phyloP scores from a whole-genome alignment of 1,140 invertebrate species.

The Heliconius nattereri region DNA sequence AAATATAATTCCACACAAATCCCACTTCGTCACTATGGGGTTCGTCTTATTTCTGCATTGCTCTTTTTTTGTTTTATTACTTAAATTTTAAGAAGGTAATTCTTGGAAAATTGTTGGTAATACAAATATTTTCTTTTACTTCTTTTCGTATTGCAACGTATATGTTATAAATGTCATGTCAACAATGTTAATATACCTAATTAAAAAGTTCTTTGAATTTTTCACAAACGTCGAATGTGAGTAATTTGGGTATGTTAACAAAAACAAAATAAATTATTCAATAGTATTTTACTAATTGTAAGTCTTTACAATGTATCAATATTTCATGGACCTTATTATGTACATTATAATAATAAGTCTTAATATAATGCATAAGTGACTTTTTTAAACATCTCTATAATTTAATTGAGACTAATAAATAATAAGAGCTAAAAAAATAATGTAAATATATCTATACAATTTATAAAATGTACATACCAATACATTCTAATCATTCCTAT shows the following conservation, averaged over 20 bases:
- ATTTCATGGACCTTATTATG: background rate
- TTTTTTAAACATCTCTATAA: no score
- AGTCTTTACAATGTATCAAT: no score
- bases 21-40: no score
- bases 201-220: background rate
- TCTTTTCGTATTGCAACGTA: background rate
- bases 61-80: background rate
- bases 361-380: background rate
- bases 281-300: background rate
- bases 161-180: background rate
- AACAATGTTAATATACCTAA: background rate
- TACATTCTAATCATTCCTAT: no score
- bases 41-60: background rate
- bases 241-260: background rate
- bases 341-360: background rate
- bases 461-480: no score
- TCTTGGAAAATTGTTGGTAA: background rate
- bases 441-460: no score
- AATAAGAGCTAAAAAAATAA: no score
- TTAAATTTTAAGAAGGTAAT: background rate
- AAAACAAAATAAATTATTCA: constrained; percentile 1
- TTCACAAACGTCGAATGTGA: background rate
- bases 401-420: no score
- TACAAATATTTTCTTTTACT: background rate
- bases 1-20: no score